Base-by-base conservation (phyloP, 2,888 invertebrate species). In the Pterostichus niger region DNA sequence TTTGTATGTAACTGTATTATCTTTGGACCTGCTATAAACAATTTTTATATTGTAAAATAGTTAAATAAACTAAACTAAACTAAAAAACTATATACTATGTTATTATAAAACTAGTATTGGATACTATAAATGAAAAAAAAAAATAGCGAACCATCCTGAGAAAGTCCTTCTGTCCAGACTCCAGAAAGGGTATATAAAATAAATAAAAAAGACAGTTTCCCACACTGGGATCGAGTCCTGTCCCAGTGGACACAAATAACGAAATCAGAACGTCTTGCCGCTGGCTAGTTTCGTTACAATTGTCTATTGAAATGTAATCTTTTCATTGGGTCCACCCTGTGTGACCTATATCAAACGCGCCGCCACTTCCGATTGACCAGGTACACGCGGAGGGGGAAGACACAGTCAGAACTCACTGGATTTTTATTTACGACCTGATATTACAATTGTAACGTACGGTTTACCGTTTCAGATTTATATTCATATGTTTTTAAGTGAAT, bases 291-390 rank as follows among this genome's bases (percentile, higher is more conserved):
- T 46, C 71, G 81, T 82, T 61, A 82, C 75, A 82, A 80, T 73
- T 82, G 82, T 82, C 76, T 83, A 83, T 83, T 83, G 83, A 77
- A 83, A 83, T 83, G 83, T 77, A 83, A 83, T 83, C 83, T 83
- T 77, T 83, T 83, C 77, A n/a, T 73, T 35, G 11, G 17, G 64
- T 52, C 81, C 81, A 73, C 54, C 81, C 71, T 24, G 31, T 44
- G 82, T 76, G 83, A 83, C 83, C 83, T 77, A 76, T 73, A 83
- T 83, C 83, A 75, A 75, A 31, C 31, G 44, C 40, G 61, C 61
- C 33, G 31, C 61, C 64, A 71, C 68, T 71, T 71, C 68, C 68
- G 68, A 71, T 71, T 71, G 68, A 71, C 68, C 68, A 71, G 68
- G 68, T 71, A 71, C 40, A 9, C 7, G 64, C 44, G 40, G 44